Conservation (phyloP, 2,888 invertebrate species). For the Heliconius charithonia region DNA sequence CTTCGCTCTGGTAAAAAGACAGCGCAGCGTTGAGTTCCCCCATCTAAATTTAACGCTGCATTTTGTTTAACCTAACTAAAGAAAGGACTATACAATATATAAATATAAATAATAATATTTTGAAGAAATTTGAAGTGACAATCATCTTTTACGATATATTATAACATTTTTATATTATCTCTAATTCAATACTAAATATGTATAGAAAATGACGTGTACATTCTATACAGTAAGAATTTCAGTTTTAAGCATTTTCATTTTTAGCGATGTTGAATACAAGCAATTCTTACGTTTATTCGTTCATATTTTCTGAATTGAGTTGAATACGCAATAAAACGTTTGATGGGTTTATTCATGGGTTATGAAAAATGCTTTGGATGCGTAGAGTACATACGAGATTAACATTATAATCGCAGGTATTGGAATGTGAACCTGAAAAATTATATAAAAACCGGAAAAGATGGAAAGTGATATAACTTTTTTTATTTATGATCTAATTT, state of each 20-base stretch:
- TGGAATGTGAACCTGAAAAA: too few relatives aligned
- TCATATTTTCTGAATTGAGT: constrained; percentile 21
- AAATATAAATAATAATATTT: too few relatives aligned
- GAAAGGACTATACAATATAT: too few relatives aligned
- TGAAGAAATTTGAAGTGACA: too few relatives aligned
- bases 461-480: too few relatives aligned
- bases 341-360: constrained; percentile 14
- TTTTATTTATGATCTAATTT: too few relatives aligned
- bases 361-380: neutral
- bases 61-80: too few relatives aligned
- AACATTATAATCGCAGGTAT: neutral
- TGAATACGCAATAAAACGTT: constrained; percentile 16
- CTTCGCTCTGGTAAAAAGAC: too few relatives aligned
- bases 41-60: too few relatives aligned
- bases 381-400: neutral
- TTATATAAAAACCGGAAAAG: too few relatives aligned
- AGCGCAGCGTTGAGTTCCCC: neutral
- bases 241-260: neutral
- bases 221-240: neutral
- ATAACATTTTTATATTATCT: neutral
- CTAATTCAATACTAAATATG: neutral
- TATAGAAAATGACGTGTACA: neutral
- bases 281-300: neutral
- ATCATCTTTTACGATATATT: neutral
- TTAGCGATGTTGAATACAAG: neutral